phyloP scores from a whole-genome alignment of 2,113 vertebrate species.

The Diphyllodes magnificus region DNA sequence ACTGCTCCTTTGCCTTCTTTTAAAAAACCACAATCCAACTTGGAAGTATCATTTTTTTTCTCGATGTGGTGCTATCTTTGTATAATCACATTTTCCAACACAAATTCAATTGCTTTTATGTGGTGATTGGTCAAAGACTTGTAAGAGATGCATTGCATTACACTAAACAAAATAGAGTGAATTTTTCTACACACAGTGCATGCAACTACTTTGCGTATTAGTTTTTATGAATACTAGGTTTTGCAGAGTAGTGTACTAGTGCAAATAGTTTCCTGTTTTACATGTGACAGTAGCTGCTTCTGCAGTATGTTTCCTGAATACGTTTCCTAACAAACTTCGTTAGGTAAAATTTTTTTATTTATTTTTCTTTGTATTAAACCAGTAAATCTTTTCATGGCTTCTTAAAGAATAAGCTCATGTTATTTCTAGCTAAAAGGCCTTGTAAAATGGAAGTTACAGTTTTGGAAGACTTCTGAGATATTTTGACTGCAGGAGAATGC shows the following conservation, averaged over 20 bases:
- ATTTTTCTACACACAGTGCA: neutral
- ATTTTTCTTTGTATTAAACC: neutral
- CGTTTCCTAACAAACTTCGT: neutral
- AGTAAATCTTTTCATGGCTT: neutral
- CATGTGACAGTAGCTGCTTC: neutral
- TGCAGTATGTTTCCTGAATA: neutral
- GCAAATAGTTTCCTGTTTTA: neutral
- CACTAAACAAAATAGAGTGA: neutral
- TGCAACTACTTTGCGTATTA: neutral
- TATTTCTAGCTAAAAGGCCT: neutral
- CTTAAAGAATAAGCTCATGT: neutral
- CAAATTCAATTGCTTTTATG: neutral
- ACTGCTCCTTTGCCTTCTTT: neutral
- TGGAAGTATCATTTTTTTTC: neutral
- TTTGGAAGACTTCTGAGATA: neutral
- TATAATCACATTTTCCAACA: neutral
- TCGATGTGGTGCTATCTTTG: neutral
- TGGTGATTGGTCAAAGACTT: neutral
- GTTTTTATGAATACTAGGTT: neutral
- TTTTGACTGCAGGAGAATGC: neutral
- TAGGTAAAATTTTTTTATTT: neutral
- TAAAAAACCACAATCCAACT: neutral
- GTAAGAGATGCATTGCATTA: neutral
- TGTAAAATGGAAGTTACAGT: neutral
- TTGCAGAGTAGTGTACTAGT: neutral